Evolutionary conservation across 2,797 vertebrate species (phyloP), one percentile per base, ranked within the genome.

Genomic region (Alfaro cultratus): DNA sequence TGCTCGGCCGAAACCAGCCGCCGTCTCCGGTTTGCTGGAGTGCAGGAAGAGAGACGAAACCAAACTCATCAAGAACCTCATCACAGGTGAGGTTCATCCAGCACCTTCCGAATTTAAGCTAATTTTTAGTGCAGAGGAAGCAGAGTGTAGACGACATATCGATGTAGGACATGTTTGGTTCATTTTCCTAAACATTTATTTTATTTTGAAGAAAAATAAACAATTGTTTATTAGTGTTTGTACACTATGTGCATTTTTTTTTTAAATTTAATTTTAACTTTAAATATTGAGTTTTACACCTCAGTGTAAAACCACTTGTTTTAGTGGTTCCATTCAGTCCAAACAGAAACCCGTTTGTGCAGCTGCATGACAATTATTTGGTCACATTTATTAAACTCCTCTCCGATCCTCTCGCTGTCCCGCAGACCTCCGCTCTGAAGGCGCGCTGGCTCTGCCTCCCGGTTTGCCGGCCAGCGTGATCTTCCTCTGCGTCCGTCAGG

Each of bases 401-500:
- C 49, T 15, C 18, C 10, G 7, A 0, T 12, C 80, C n/a, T 76
- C 77, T 85, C 60, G 80, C 73, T 80, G 68, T 76, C 78, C n/a
- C 73, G 45, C 91, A 97, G 96, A 97, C 43, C 78, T 96, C 75
- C 94, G 93, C 6, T 90, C 76, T 0, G 95, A 96, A 82, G 75
- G 51, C 1, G 91, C 90, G 73, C 85, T 96, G 18, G 90, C 92
- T 73, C 83, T 86, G 16, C 70, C 92, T 49, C 95, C 95, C 0
- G 96, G 95, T 6, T 90, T 97, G 29, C 90, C 95, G 1, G 95
- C 96, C 80, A 90, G 85, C 1, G 21, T 97, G 49, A 78, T 97
- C 49, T 97, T 97, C 89, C 93, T 97, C 80, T 97, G 96, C 26
- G 70, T 96, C 46, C 91, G 93, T 2, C 96, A 97, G 0, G 93